Percentiles rank a stretch among this genome's conserved stretches.
Conservation (phyloP, 2,888 invertebrate species). For the Leptopilina syphax region DNA sequence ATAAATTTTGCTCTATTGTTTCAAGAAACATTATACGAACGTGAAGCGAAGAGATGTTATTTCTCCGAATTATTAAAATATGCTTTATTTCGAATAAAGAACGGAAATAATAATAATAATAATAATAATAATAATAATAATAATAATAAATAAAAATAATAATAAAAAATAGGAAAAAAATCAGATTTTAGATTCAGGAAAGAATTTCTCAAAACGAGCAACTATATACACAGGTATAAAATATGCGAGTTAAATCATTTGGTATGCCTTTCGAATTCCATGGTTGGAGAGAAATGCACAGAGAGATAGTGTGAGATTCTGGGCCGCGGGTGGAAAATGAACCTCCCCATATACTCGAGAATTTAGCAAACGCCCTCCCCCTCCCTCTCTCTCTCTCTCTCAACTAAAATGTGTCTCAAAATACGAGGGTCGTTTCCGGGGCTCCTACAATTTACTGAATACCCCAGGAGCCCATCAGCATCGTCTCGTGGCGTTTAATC, state of each 20-base stretch:
- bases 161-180: too few relatives aligned
- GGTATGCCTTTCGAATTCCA: conserved; percentile 11
- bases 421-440: conserved; percentile 58
- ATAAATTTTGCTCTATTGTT: too few relatives aligned
- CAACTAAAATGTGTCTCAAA: conserved; percentile 51
- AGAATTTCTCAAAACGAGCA: too few relatives aligned
- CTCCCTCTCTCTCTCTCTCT: too few relatives aligned
- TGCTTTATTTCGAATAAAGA: too few relatives aligned
- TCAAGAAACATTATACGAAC: too few relatives aligned
- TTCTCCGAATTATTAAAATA: too few relatives aligned
- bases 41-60: too few relatives aligned
- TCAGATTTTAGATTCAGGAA: too few relatives aligned
- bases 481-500: conserved; percentile 55
- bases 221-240: neutral
- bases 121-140: too few relatives aligned
- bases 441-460: conserved; percentile 58
- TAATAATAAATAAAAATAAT: too few relatives aligned
- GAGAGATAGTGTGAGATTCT: neutral
- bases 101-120: too few relatives aligned
- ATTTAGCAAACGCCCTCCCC: neutral
- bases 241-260: neutral
- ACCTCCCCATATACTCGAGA: neutral
- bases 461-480: conserved; percentile 56
- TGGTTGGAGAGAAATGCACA: conserved; percentile 13
- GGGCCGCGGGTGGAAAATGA: neutral